phyloP scores from a whole-genome alignment of 2,113 vertebrate genomes.

The Heterocephalus glaber region DNA sequence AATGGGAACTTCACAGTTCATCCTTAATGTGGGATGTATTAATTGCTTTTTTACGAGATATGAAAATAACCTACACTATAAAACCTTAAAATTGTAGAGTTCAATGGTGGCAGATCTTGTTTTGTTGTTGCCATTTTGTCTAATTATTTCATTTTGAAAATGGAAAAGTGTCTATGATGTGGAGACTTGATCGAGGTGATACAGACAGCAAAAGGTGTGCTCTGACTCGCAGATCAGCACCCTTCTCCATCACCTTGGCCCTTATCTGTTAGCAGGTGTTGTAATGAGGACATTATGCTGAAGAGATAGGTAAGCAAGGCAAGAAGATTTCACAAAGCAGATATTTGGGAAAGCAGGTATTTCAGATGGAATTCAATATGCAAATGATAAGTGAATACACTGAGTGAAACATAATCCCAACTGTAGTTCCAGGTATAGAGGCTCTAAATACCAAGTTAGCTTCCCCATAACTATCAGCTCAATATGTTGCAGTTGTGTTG shows the following conservation, averaged over 20 bases:
- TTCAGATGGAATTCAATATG: not conserved
- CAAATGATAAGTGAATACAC: not conserved
- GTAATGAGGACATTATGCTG: not conserved
- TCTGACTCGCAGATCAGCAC: not conserved
- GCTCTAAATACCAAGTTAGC: not conserved
- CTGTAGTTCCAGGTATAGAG: not conserved
- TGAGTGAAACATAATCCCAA: not conserved
- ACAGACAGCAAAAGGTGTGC: not conserved
- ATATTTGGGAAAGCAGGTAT: not conserved
- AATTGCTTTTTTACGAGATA: slow-evolving; percentile 14
- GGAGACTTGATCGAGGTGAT: not conserved
- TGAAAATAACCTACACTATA: not conserved
- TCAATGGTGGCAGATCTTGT: not conserved
- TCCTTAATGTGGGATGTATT: not conserved
- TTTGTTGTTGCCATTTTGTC: not conserved
- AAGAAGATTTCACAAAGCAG: not conserved
- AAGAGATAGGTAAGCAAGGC: not conserved
- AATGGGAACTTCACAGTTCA: not conserved
- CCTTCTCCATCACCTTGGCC: not conserved
- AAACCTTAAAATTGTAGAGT: not conserved
- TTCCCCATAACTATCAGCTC: not conserved
- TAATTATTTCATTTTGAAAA: not conserved
- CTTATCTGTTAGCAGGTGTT: not conserved
- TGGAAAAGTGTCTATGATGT: not conserved
- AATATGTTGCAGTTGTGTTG: not conserved